Conservation (phyloP, 2,797 vertebrate genomes). For the Pangasius sanitwongsei region DNA sequence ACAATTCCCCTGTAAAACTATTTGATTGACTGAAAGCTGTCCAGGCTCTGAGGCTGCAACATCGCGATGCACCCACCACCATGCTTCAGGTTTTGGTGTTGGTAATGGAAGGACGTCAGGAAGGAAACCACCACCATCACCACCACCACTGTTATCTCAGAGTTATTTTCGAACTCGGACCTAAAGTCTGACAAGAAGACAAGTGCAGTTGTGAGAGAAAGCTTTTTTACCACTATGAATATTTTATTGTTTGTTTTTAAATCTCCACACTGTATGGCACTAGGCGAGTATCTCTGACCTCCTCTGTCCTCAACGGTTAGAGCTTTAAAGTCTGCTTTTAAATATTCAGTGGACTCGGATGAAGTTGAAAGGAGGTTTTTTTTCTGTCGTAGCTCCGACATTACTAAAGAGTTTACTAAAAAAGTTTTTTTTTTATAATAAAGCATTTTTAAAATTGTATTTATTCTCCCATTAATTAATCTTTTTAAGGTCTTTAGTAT, state of each 20-base stretch:
- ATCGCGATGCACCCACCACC: background rate
- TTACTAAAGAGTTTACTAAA: background rate
- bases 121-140: background rate
- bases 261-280: background rate
- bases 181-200: background rate
- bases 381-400: background rate
- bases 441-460: background rate
- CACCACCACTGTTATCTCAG: background rate
- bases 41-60: background rate
- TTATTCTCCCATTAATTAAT: background rate
- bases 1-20: background rate
- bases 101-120: background rate
- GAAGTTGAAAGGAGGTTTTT: background rate
- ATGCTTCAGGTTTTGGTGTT: background rate
- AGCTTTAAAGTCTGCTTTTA: background rate
- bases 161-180: background rate
- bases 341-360: background rate
- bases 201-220: background rate
- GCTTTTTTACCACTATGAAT: background rate
- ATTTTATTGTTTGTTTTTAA: slow-evolving; percentile 1
- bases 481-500: background rate
- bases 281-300: background rate
- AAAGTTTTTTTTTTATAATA: background rate
- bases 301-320: background rate
- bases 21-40: background rate